These are phyloP conservation scores for Corythornis leucogaster DNA, from an alignment of 2,797 vertebrate genomes.

Conservation along the genomic window DNA sequence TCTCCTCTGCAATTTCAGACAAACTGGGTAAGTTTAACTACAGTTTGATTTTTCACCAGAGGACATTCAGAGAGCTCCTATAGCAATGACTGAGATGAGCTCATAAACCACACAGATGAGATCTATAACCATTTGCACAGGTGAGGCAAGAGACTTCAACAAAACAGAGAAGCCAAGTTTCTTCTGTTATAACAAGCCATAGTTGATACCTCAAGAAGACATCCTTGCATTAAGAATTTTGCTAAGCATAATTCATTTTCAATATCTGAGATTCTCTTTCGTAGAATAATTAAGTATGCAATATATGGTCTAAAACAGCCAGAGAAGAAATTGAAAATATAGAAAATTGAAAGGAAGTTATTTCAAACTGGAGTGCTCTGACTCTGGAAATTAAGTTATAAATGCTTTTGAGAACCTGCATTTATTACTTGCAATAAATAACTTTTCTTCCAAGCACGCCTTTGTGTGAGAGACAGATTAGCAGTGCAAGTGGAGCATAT, in stretches of 20 bases:
- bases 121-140: not conserved
- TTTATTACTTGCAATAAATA: conserved; percentile 70
- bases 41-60: not conserved
- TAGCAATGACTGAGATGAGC: not conserved
- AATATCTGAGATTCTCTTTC: not conserved
- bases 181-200: not conserved
- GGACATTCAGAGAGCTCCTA: not conserved
- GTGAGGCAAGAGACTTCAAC: not conserved
- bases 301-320: conserved; percentile 33
- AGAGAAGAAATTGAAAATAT: conserved; percentile 32
- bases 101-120: not conserved
- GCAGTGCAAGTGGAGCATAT: conserved; percentile 68
- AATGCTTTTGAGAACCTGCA: conserved; percentile 69
- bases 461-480: conserved; percentile 68
- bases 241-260: not conserved
- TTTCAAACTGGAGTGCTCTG: conserved; percentile 52
- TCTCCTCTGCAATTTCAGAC: not conserved
- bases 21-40: not conserved
- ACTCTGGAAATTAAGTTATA: conserved; percentile 61
- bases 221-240: not conserved
- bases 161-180: not conserved
- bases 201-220: not conserved
- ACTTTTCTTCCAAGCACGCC: conserved; percentile 56
- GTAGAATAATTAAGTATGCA: conserved; percentile 46
- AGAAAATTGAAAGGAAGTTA: conserved; percentile 65